These are phyloP conservation scores for Pseudotriccus pelzelni DNA, from an alignment of 2,797 vertebrate species.

Conservation along the genomic window DNA sequence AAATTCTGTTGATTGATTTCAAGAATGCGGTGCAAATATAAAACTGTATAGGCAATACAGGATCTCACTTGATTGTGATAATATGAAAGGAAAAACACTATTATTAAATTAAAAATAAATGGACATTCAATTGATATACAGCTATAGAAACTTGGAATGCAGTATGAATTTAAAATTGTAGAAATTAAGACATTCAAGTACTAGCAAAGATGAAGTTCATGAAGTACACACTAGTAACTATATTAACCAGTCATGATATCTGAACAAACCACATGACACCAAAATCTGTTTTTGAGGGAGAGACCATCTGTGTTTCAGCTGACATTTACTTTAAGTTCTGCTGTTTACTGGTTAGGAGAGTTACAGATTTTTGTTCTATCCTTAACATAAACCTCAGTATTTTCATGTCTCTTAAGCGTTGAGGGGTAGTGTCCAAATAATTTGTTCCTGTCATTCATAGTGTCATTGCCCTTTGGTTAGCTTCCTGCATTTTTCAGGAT, in stretches of 20 bases:
- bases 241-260: neutral
- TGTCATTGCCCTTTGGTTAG: neutral
- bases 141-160: neutral
- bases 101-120: neutral
- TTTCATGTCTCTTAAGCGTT: neutral
- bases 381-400: neutral
- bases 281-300: slow-evolving; percentile 10
- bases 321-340: slow-evolving; percentile 24
- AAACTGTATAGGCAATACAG: neutral
- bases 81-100: neutral
- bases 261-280: neutral
- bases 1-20: slow-evolving; percentile 10
- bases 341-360: neutral
- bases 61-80: neutral
- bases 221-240: neutral
- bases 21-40: neutral
- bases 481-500: neutral
- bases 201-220: neutral
- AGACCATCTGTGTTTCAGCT: slow-evolving; percentile 27
- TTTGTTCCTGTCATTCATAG: neutral
- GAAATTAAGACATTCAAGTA: neutral
- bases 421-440: neutral
- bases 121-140: neutral
- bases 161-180: neutral
- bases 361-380: neutral